These are phyloP conservation scores for Eledone cirrhosa DNA, from an alignment of 2,888 invertebrate species.

Conservation along the genomic window DNA sequence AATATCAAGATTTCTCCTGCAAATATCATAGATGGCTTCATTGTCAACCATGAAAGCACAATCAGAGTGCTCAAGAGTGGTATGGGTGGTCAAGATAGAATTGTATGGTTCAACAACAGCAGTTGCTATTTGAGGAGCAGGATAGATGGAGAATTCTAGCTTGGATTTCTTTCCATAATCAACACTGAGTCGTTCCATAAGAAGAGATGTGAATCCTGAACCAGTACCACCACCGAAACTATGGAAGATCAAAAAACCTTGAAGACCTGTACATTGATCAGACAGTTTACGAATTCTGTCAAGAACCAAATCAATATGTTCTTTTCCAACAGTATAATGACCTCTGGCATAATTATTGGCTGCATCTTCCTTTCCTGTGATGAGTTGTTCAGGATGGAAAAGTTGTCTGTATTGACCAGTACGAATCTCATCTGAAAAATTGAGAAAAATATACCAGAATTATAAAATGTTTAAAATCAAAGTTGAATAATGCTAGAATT, in stretches of 20 bases:
- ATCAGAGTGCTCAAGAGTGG: constrained; percentile 90
- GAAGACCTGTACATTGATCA: not conserved
- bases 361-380: not conserved
- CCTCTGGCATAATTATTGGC: constrained; percentile 4
- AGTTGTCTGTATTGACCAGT: not conserved
- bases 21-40: constrained; percentile 89
- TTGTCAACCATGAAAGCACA: constrained; percentile 97
- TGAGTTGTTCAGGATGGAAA: not conserved
- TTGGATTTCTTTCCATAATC: constrained; percentile 70
- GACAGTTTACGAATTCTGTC: not conserved
- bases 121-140: constrained; percentile 74
- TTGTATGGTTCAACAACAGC: constrained; percentile 95
- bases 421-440: not conserved
- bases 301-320: not conserved
- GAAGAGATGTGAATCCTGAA: constrained; percentile 73
- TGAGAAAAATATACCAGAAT: not conserved
- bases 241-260: not conserved
- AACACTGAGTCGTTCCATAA: constrained; percentile 74
- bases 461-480: not conserved
- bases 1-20: constrained; percentile 81
- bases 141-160: constrained; percentile 80
- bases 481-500: not conserved
- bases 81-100: constrained; percentile 91
- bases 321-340: constrained; percentile 7
- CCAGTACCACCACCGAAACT: constrained; percentile 17